Evolutionary conservation across 2,113 vertebrate genomes (phyloP).

Genomic region (Elachura formosa): DNA sequence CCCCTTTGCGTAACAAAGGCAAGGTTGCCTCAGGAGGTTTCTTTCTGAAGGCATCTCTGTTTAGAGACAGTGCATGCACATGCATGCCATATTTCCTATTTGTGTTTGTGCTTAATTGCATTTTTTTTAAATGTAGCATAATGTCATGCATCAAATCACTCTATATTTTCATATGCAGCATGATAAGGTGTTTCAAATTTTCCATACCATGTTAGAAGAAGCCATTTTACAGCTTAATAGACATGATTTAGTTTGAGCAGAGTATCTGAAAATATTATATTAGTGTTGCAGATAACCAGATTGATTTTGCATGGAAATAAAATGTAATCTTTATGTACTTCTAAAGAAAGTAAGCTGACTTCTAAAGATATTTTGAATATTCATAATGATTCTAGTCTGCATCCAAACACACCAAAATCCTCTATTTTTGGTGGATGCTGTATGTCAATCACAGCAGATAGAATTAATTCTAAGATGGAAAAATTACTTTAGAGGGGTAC

Average conservation of each 20-base stretch:
- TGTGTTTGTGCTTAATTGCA: not conserved
- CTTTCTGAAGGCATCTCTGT: not conserved
- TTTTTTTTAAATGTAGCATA: not conserved
- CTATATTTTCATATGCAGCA: not conserved
- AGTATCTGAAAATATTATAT: not conserved
- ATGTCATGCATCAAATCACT: not conserved
- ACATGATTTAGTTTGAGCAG: not conserved
- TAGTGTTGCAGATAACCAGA: not conserved
- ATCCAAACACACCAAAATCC: not conserved
- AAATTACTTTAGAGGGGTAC: not conserved
- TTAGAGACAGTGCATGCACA: not conserved
- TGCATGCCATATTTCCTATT: not conserved
- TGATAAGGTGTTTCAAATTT: not conserved
- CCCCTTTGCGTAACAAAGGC: not conserved
- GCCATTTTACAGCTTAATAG: not conserved
- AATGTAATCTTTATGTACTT: not conserved
- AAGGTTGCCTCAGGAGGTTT: not conserved
- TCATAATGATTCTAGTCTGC: not conserved
- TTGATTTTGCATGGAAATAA: not conserved
- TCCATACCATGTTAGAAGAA: not conserved
- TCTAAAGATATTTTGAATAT: not conserved
- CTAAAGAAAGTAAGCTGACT: not conserved
- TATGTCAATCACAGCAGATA: not conserved
- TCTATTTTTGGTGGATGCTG: not conserved
- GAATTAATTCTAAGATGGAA: not conserved